These are phyloP conservation scores for Megamerina dolium DNA, from an alignment of 2,888 invertebrate species.

Conservation along the genomic window DNA sequence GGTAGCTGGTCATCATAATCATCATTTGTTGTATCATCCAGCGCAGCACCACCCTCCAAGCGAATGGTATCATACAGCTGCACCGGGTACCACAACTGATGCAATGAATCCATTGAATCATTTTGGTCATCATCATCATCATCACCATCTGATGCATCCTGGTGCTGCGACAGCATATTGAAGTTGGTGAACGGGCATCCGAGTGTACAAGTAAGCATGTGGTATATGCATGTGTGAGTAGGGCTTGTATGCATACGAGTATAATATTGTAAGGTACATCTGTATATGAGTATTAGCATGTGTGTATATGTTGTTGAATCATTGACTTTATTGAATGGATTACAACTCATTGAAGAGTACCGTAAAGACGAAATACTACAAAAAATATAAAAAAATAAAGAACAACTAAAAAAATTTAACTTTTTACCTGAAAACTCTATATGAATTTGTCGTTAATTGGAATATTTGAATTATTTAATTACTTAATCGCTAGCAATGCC, in stretches of 20 bases:
- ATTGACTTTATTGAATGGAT: too few relatives aligned
- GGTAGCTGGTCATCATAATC: constrained; percentile 44
- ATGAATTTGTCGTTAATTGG: too few relatives aligned
- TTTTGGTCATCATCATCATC: constrained; percentile 57
- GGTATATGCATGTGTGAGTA: constrained; percentile 10
- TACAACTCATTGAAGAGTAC: too few relatives aligned
- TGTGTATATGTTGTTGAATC: too few relatives aligned
- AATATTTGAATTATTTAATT: too few relatives aligned
- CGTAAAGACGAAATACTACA: too few relatives aligned
- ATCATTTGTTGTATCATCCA: constrained; percentile 48
- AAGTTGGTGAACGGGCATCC: constrained; percentile 40
- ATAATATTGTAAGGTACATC: constrained; percentile 9
- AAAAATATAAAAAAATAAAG: too few relatives aligned
- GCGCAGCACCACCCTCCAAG: constrained; percentile 48
- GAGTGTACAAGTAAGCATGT: constrained; percentile 1
- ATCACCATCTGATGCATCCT: constrained; percentile 61
- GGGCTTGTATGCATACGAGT: constrained; percentile 2
- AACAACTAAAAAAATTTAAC: too few relatives aligned
- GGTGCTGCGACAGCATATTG: constrained; percentile 74
- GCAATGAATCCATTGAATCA: constrained; percentile 50
- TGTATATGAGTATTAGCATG: constrained; percentile 22
- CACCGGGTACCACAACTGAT: constrained; percentile 46
- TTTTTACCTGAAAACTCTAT: too few relatives aligned
- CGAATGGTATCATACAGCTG: constrained; percentile 47
- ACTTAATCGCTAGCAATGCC: too few relatives aligned